A percentile compares a stretch with the other conserved stretches of the same genome.
Evolutionary conservation across 2,797 vertebrate genomes (phyloP).

Genomic region (Brachyalestes nurse): DNA sequence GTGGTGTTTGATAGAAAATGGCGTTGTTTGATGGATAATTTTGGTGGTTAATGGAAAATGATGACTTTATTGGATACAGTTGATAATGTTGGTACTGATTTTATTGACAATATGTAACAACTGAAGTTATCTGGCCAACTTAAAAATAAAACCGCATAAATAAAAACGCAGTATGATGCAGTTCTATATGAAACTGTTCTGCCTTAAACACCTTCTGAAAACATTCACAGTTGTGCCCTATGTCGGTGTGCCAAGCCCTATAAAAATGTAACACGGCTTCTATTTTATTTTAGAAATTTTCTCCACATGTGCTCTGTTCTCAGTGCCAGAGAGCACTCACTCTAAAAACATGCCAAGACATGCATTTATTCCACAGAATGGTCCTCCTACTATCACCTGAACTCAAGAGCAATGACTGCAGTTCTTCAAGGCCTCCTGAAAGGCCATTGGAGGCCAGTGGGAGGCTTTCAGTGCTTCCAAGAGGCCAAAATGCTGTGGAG

Average conservation of each 20-base stretch:
- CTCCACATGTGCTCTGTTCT: background rate
- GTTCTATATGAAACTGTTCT: too few species aligned
- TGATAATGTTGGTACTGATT: too few species aligned
- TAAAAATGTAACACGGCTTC: background rate
- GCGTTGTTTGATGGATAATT: too few species aligned
- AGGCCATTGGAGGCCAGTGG: slow-evolving; percentile 23
- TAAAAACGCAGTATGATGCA: too few species aligned
- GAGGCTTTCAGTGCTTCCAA: slow-evolving; percentile 30
- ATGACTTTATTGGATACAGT: too few species aligned
- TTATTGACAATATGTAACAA: too few species aligned
- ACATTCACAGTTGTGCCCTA: background rate
- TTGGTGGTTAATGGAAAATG: too few species aligned
- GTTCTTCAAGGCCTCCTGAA: slow-evolving; percentile 39
- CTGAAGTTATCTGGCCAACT: too few species aligned
- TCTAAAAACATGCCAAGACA: slow-evolving; percentile 21
- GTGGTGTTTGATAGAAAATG: too few species aligned
- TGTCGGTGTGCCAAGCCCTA: too few species aligned
- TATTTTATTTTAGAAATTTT: background rate
- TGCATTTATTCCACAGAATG: slow-evolving; percentile 14
- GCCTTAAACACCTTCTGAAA: too few species aligned
- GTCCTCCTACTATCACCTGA: slow-evolving; percentile 18
- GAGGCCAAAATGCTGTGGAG: slow-evolving; percentile 19
- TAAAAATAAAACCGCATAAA: too few species aligned
- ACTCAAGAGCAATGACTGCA: slow-evolving; percentile 27
- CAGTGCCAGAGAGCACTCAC: background rate